Conservation (phyloP, 2,113 vertebrate species). For the Callithrix jacchus region DNA sequence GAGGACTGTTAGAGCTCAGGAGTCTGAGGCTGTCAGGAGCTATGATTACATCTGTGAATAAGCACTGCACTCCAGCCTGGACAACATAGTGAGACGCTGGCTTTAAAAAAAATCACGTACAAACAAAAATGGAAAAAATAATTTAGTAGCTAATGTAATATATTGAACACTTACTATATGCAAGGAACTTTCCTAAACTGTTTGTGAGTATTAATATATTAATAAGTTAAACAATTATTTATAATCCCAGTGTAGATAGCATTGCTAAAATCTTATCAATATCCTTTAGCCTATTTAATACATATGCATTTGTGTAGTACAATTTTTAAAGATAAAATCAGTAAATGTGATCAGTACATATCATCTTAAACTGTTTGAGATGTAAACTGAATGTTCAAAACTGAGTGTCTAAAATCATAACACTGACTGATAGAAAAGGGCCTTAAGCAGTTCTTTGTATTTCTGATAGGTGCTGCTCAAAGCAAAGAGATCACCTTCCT, state of each 20-base stretch:
- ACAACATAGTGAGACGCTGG: not conserved
- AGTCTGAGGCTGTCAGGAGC: not conserved
- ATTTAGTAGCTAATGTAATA: not conserved
- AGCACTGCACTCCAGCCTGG: not conserved
- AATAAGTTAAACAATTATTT: not conserved
- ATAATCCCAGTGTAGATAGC: not conserved
- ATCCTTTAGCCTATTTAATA: slow-evolving; percentile 11
- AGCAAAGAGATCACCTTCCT: slow-evolving; percentile 91
- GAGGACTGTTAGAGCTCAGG: not conserved
- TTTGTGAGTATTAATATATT: not conserved
- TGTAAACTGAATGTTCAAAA: not conserved
- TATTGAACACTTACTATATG: not conserved
- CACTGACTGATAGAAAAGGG: not conserved
- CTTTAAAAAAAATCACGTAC: not conserved
- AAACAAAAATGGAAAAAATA: not conserved
- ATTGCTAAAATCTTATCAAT: not conserved
- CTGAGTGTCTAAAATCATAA: not conserved
- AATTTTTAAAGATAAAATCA: not conserved
- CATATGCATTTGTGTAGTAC: not conserved
- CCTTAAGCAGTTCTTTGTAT: slow-evolving; percentile 13
- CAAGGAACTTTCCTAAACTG: not conserved
- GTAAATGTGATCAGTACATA: not conserved
- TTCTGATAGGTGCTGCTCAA: slow-evolving; percentile 86
- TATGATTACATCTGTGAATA: not conserved
- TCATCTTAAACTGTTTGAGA: not conserved